phyloP scores from a whole-genome alignment of 2,113 vertebrate species.

The Syngnathoides biaculeatus region DNA sequence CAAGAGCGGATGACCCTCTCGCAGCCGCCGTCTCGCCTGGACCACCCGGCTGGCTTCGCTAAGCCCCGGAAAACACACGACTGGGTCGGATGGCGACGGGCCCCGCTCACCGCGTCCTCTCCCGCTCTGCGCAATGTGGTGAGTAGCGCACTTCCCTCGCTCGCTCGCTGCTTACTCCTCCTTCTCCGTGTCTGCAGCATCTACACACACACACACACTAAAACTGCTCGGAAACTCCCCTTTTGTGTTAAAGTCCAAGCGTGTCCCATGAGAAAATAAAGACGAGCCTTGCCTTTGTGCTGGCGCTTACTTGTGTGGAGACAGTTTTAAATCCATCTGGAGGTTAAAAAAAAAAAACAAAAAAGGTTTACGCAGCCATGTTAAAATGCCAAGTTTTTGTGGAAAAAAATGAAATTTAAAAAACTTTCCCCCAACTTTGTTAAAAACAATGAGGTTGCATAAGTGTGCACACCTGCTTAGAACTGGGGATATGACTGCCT shows the following conservation, averaged over 20 bases:
- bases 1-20: slow-evolving; percentile 10
- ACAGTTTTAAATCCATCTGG: neutral
- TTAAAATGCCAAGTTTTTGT: neutral
- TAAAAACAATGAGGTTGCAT: too few species aligned
- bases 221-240: slow-evolving; percentile 1
- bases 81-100: neutral
- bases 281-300: neutral
- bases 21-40: neutral
- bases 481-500: too few species aligned
- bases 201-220: neutral
- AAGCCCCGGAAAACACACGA: neutral
- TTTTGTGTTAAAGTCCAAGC: neutral
- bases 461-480: too few species aligned
- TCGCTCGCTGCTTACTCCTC: neutral
- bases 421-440: too few species aligned
- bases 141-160: neutral
- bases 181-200: neutral
- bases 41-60: neutral
- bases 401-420: too few species aligned
- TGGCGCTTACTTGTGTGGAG: neutral
- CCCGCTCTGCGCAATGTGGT: neutral
- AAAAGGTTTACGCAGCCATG: neutral
- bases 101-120: neutral
- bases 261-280: neutral
- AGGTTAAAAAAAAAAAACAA: neutral